Evolutionary conservation across 1,140 invertebrate genomes (phyloP).

Genomic region (Chlorops oryzae): DNA sequence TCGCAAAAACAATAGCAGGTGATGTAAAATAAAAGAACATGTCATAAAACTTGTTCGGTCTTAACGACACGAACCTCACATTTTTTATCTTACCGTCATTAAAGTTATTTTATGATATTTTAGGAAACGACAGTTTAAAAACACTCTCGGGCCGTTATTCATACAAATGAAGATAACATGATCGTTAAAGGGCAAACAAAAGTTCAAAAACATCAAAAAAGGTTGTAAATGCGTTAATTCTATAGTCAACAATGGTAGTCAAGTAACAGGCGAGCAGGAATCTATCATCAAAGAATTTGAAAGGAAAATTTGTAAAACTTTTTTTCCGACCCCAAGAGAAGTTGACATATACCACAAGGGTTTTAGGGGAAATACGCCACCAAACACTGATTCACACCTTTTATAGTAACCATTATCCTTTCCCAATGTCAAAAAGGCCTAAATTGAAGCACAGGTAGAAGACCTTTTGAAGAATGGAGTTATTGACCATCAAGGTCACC

Average conservation of each 20-base stretch:
- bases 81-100: conserved; percentile 13
- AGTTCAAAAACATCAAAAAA: conserved; percentile 7
- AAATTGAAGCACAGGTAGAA: conserved; percentile 12
- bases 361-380: conserved; percentile 17
- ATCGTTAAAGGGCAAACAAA: not conserved
- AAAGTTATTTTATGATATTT: conserved; percentile 12
- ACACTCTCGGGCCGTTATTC: conserved; percentile 10
- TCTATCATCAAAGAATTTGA: not conserved
- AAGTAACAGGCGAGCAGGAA: conserved; percentile 3
- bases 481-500: conserved; percentile 16
- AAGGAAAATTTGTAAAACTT: not conserved
- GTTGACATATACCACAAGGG: conserved; percentile 15
- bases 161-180: conserved; percentile 10
- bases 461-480: conserved; percentile 15
- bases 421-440: conserved; percentile 14
- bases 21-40: conserved; percentile 11
- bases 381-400: conserved; percentile 10
- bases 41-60: conserved; percentile 14
- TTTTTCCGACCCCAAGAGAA: conserved; percentile 12
- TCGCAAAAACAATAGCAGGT: conserved; percentile 13
- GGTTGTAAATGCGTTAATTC: conserved; percentile 10
- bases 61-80: not conserved
- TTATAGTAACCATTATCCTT: conserved; percentile 15
- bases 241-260: conserved; percentile 1
- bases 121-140: conserved; percentile 15